Percentiles rank a stretch among this genome's conserved stretches.
phyloP scores from a whole-genome alignment of 2,113 vertebrate species.

The Sylvietta virens region DNA sequence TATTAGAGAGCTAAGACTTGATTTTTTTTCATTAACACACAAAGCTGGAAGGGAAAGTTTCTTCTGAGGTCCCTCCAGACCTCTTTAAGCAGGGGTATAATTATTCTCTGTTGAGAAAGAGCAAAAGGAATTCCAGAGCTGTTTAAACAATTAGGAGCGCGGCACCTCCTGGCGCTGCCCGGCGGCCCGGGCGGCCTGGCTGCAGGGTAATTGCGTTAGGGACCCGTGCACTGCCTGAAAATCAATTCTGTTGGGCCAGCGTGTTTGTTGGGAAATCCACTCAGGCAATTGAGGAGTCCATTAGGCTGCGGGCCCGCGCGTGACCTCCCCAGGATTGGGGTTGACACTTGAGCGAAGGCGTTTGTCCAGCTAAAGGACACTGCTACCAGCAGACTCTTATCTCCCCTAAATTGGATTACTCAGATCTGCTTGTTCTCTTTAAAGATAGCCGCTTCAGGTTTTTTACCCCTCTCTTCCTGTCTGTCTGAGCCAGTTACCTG shows the following conservation, averaged over 20 bases:
- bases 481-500: constrained; percentile 76
- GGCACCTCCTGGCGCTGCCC: background rate
- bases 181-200: constrained; percentile 43
- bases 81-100: constrained; percentile 17
- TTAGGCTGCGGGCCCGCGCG: constrained; percentile 72
- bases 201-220: constrained; percentile 80
- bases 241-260: constrained; percentile 78
- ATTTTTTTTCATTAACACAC: constrained; percentile 50
- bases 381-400: constrained; percentile 80
- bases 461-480: constrained; percentile 54
- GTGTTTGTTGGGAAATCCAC: constrained; percentile 77
- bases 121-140: constrained; percentile 20
- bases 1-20: constrained; percentile 44
- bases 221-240: constrained; percentile 73
- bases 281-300: constrained; percentile 80
- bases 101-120: background rate
- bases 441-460: constrained; percentile 76
- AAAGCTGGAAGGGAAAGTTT: constrained; percentile 49
- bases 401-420: constrained; percentile 85
- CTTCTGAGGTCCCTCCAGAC: constrained; percentile 19
- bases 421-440: constrained; percentile 83
- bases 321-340: constrained; percentile 82
- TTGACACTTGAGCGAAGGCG: constrained; percentile 82
- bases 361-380: constrained; percentile 84
- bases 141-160: constrained; percentile 32